Conservation (phyloP, 2,113 vertebrate genomes). For the Tenebrosternarchus preto region DNA sequence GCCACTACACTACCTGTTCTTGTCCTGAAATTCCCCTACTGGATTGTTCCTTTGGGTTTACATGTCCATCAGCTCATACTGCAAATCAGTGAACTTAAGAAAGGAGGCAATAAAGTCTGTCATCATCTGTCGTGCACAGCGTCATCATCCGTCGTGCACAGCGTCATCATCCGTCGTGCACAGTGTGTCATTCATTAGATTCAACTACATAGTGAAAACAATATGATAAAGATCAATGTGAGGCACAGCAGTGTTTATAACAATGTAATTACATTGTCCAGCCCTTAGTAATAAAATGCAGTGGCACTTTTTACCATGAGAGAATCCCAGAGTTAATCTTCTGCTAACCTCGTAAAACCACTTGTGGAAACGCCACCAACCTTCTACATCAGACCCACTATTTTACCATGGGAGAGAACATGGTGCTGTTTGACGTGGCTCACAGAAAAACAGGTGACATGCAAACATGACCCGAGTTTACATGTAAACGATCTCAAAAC, state of each 20-base stretch:
- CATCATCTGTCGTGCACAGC: too few relatives aligned
- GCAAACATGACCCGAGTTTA: neutral
- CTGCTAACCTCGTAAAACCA: too few relatives aligned
- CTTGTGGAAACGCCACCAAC: neutral
- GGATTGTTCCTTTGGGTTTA: neutral
- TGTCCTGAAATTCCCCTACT: neutral
- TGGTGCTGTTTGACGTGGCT: neutral
- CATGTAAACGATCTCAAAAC: slow-evolving; percentile 4
- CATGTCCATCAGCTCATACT: neutral
- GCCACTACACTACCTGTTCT: neutral
- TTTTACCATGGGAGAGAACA: neutral
- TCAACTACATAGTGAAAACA: neutral
- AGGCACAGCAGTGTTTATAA: too few relatives aligned
- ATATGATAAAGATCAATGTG: neutral
- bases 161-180: neutral
- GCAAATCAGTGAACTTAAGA: neutral
- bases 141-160: too few relatives aligned
- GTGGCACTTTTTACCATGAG: too few relatives aligned
- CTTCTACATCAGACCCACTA: neutral
- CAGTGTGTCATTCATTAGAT: neutral
- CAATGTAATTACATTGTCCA: too few relatives aligned
- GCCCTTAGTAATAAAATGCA: too few relatives aligned
- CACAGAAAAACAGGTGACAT: neutral
- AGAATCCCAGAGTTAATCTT: too few relatives aligned
- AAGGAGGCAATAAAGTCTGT: neutral